These are phyloP conservation scores for Melopsittacus undulatus DNA, from an alignment of 2,797 vertebrate species.

Conservation along the genomic window DNA sequence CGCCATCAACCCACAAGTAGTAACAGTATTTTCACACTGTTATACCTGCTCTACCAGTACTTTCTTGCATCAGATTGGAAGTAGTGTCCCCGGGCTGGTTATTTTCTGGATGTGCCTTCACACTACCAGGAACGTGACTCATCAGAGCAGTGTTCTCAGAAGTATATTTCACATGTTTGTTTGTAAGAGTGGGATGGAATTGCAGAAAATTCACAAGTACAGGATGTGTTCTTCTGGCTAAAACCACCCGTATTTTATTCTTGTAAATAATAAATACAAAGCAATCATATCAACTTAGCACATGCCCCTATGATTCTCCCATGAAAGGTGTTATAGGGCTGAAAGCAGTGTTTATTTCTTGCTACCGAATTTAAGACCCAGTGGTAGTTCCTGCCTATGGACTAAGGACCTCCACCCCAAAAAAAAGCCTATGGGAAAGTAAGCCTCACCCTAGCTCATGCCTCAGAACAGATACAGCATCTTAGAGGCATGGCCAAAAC, in stretches of 20 bases:
- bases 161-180: background rate
- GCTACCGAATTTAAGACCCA: background rate
- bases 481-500: constrained; percentile 57
- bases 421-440: background rate
- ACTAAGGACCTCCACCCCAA: background rate
- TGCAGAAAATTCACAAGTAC: constrained; percentile 14
- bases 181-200: background rate
- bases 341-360: background rate
- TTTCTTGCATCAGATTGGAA: background rate
- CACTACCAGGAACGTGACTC: background rate
- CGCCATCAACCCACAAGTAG: background rate
- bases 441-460: constrained; percentile 32
- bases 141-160: background rate
- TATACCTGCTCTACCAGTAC: background rate
- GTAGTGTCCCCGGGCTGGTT: background rate
- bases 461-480: constrained; percentile 37
- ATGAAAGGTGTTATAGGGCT: background rate
- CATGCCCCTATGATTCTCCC: background rate
- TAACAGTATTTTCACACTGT: background rate
- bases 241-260: background rate
- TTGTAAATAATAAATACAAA: background rate
- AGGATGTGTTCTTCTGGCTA: background rate
- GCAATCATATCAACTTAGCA: background rate
- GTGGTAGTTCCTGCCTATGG: background rate
- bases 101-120: background rate